These are phyloP conservation scores for Latrodectus geometricus DNA, from an alignment of 1,140 invertebrate genomes.

Conservation along the genomic window DNA sequence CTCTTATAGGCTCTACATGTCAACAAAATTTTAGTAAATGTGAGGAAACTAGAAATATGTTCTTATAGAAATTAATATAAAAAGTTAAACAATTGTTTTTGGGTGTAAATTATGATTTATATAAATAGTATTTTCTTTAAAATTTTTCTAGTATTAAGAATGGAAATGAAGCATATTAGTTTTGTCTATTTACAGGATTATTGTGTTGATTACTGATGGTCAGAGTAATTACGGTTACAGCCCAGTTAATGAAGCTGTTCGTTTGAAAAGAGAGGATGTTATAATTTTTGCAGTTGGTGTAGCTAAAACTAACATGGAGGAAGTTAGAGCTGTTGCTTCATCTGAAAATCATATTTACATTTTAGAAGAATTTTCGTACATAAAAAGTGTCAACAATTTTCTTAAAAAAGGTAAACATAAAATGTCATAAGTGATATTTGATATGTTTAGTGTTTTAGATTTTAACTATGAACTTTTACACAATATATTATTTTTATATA, in stretches of 20 bases:
- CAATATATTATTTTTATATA: no score
- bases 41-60: neutral
- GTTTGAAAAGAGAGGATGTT: slow-evolving; percentile 12
- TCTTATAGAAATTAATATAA: neutral
- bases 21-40: neutral
- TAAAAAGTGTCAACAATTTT: slow-evolving; percentile 4
- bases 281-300: slow-evolving; percentile 50
- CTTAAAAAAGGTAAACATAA: slow-evolving; percentile 24
- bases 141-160: neutral
- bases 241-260: neutral
- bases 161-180: neutral
- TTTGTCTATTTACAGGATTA: slow-evolving; percentile 25
- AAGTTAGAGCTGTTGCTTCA: slow-evolving; percentile 28
- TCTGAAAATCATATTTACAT: slow-evolving; percentile 45
- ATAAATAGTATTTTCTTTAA: no score
- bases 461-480: no score
- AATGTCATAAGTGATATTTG: no score
- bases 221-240: slow-evolving; percentile 15
- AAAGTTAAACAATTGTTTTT: neutral
- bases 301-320: slow-evolving; percentile 24
- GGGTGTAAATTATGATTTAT: no score
- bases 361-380: slow-evolving; percentile 30
- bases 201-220: slow-evolving; percentile 48
- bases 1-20: neutral
- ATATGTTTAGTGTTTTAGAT: no score